phyloP scores from a whole-genome alignment of 2,113 vertebrate genomes.

The Hyaena hyaena region DNA sequence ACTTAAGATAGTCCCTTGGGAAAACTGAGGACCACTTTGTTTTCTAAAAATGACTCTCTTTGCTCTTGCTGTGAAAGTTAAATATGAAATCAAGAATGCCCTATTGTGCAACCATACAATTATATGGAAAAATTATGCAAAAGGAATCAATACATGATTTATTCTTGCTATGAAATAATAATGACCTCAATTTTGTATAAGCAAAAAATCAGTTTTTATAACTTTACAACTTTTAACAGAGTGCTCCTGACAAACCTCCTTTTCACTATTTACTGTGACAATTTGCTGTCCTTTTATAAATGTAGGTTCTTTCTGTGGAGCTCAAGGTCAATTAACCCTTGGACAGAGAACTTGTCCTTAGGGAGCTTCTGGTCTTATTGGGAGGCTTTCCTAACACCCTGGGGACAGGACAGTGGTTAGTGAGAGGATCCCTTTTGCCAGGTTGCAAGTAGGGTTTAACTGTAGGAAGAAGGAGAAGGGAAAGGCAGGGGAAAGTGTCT shows the following conservation, averaged over 20 bases:
- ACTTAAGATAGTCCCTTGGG: neutral
- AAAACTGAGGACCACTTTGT: neutral
- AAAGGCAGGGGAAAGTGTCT: neutral
- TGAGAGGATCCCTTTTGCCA: neutral
- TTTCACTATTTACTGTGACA: neutral
- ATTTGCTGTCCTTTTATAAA: neutral
- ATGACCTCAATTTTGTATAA: neutral
- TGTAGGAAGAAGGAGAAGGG: neutral
- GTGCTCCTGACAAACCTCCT: neutral
- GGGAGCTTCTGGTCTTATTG: neutral
- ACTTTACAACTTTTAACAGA: neutral
- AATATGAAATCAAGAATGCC: neutral
- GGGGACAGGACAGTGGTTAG: neutral
- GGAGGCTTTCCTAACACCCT: neutral
- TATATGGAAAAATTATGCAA: neutral
- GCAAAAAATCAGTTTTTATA: neutral
- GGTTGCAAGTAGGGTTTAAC: neutral
- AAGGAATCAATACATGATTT: constrained; percentile 1
- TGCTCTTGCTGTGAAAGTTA: neutral
- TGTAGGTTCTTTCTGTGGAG: neutral
- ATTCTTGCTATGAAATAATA: constrained; percentile 19
- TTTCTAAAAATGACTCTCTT: constrained; percentile 21
- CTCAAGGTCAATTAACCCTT: neutral
- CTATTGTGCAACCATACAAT: neutral
- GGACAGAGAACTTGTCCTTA: neutral